These are phyloP conservation scores for Cybosia mesomella DNA, from an alignment of 2,888 invertebrate species.

Conservation along the genomic window DNA sequence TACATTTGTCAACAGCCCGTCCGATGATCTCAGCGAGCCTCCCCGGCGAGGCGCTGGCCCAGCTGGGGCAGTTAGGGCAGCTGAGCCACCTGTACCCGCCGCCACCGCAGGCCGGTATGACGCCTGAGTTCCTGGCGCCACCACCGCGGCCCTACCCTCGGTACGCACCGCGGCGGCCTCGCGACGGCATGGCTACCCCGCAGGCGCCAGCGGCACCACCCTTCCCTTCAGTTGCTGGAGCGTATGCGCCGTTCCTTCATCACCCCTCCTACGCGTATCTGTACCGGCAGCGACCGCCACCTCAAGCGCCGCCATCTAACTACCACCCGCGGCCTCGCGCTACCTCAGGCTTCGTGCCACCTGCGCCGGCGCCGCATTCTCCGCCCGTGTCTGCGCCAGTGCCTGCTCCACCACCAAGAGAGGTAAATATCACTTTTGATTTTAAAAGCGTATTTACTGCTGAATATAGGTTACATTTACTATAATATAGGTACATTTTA, in stretches of 20 bases:
- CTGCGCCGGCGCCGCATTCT: conserved; percentile 77
- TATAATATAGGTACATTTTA: too few relatives aligned
- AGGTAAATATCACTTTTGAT: conserved; percentile 59
- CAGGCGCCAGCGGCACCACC: conserved; percentile 68
- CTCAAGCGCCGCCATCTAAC: conserved; percentile 65
- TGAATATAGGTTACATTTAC: too few relatives aligned
- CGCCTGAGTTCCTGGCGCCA: conserved; percentile 89
- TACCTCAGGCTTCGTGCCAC: conserved; percentile 80
- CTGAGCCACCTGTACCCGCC: conserved; percentile 87
- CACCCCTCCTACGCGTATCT: conserved; percentile 79
- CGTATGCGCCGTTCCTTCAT: conserved; percentile 80
- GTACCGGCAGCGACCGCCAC: conserved; percentile 78
- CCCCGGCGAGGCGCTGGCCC: conserved; percentile 89
- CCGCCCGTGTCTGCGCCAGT: conserved; percentile 74
- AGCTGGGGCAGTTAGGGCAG: conserved; percentile 86
- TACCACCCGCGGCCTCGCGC: conserved; percentile 77
- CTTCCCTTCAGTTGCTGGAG: conserved; percentile 69
- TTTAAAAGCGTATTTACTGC: background rate
- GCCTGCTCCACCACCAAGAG: conserved; percentile 73
- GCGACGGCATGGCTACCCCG: conserved; percentile 72
- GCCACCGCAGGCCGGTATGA: conserved; percentile 80
- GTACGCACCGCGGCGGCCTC: conserved; percentile 76
- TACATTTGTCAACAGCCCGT: conserved; percentile 73
- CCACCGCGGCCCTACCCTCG: conserved; percentile 88
- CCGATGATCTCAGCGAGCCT: conserved; percentile 90